Evolutionary conservation across 2,113 vertebrate genomes (phyloP).

Genomic region (Thryonomys swinderianus): DNA sequence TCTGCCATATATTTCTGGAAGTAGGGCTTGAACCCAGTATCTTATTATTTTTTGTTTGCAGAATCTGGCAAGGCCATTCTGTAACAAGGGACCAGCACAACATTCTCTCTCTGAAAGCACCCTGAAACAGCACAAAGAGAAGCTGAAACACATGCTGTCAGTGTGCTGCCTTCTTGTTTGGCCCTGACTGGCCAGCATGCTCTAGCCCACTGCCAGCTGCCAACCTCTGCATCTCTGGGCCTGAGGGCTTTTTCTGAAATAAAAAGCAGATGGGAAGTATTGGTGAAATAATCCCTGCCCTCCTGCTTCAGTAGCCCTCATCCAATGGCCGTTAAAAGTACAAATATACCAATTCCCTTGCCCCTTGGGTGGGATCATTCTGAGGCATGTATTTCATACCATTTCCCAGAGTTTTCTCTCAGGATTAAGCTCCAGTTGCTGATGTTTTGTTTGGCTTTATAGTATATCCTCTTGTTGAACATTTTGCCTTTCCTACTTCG

Average conservation of each 20-base stretch:
- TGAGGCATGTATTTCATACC: constrained; percentile 32
- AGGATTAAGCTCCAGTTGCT: constrained; percentile 29
- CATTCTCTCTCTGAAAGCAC: not conserved
- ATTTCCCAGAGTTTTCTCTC: constrained; percentile 5
- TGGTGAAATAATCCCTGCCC: constrained; percentile 14
- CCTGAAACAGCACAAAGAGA: not conserved
- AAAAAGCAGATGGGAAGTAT: not conserved
- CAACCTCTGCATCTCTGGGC: not conserved
- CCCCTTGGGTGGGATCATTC: not conserved
- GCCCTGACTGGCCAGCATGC: not conserved
- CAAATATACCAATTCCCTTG: not conserved
- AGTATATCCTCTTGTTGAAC: not conserved
- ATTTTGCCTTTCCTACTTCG: not conserved
- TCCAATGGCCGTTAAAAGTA: not conserved
- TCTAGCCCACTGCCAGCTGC: not conserved
- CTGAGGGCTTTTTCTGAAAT: constrained; percentile 20
- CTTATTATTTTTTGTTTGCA: not conserved
- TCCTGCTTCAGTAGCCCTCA: not conserved
- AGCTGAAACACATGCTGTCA: not conserved
- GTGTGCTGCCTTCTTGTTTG: not conserved
- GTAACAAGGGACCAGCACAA: not conserved
- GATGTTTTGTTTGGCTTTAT: not conserved
- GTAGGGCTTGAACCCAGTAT: not conserved
- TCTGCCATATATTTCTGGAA: not conserved
- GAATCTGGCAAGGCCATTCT: not conserved